Percentiles rank a stretch among this genome's conserved stretches.
Evolutionary conservation across 2,888 invertebrate species (phyloP).

Genomic region (Epinotia bilunana): DNA sequence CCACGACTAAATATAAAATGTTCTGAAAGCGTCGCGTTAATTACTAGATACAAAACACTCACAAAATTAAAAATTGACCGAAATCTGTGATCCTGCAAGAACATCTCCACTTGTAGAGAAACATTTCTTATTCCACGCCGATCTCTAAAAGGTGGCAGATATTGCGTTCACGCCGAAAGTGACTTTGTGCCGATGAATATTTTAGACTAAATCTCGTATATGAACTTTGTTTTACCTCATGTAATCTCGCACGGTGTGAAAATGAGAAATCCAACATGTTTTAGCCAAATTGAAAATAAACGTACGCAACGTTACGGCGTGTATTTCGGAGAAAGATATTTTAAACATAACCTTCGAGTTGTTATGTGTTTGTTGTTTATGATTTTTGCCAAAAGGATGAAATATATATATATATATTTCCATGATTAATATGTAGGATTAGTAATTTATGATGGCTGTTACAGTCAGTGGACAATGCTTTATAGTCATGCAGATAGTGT

Average conservation of each 20-base stretch:
- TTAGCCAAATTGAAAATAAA: slow-evolving; percentile 61
- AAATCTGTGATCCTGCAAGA: background rate
- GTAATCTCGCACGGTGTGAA: slow-evolving; percentile 61
- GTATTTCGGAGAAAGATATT: slow-evolving; percentile 18
- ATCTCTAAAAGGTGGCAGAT: slow-evolving; percentile 55
- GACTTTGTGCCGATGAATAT: slow-evolving; percentile 67
- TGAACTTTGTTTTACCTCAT: slow-evolving; percentile 52
- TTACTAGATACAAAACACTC: too few species aligned
- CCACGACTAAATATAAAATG: too few species aligned
- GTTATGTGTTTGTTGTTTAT: too few species aligned
- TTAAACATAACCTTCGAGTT: slow-evolving; percentile 30
- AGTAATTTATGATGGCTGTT: too few species aligned
- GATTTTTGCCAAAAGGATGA: background rate
- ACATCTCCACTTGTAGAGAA: background rate
- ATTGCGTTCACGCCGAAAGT: slow-evolving; percentile 55
- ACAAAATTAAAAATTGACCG: too few species aligned
- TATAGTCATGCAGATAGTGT: too few species aligned
- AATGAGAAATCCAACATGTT: slow-evolving; percentile 68
- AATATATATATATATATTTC: too few species aligned
- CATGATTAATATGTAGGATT: too few species aligned
- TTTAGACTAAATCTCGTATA: slow-evolving; percentile 64
- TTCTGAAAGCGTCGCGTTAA: too few species aligned
- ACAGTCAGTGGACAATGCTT: too few species aligned
- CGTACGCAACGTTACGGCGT: slow-evolving; percentile 32
- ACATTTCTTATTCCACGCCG: slow-evolving; percentile 29